Conservation (phyloP, 2,888 invertebrate genomes). For the Mesorhabditis spiculigera region DNA sequence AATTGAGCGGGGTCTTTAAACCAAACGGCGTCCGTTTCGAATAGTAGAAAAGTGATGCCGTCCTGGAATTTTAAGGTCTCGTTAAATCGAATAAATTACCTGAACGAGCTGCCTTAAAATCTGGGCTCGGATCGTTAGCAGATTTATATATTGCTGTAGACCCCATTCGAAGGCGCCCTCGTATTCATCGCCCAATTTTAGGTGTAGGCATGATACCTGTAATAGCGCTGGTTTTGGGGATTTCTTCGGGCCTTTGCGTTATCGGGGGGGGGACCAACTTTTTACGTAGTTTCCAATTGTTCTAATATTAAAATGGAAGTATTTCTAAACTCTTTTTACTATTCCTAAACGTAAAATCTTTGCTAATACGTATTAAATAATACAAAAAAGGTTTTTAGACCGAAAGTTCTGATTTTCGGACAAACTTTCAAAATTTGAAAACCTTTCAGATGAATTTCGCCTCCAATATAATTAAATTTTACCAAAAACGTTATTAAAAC, state of each 20-base stretch:
- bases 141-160: conserved; percentile 37
- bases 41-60: conserved; percentile 40
- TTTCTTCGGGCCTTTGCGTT: conserved; percentile 2
- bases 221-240: conserved; percentile 13
- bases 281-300: no score
- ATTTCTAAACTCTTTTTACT: no score
- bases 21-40: conserved; percentile 55
- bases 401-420: no score
- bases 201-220: conserved; percentile 17
- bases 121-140: conserved; percentile 39
- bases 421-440: no score
- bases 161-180: conserved; percentile 43
- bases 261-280: no score
- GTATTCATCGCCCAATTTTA: conserved; percentile 19
- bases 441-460: no score
- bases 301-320: no score
- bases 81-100: conserved; percentile 13
- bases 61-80: conserved; percentile 11
- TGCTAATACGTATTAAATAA: no score
- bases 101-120: conserved; percentile 30
- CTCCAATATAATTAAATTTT: no score
- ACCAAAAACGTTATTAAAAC: no score
- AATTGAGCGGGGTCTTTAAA: conserved; percentile 39
- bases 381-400: no score
- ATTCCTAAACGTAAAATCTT: no score